phyloP scores from a whole-genome alignment of 2,888 invertebrate species.

The Neocrepidodera transversa region DNA sequence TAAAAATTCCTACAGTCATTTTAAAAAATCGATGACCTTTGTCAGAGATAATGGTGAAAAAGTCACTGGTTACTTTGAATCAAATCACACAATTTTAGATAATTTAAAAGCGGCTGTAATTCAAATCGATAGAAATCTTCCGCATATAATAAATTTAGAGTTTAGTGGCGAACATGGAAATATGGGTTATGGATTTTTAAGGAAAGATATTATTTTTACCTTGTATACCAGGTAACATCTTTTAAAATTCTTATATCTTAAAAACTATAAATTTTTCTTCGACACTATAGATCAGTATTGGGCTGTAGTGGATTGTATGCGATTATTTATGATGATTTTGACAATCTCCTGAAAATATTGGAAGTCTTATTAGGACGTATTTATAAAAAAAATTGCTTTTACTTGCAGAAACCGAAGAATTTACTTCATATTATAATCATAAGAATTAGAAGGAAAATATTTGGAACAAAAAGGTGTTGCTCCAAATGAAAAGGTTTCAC shows the following conservation, averaged over 20 bases:
- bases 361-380: too few relatives aligned
- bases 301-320: too few relatives aligned
- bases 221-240: not conserved
- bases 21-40: not conserved
- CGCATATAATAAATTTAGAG: not conserved
- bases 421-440: too few relatives aligned
- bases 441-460: too few relatives aligned
- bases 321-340: too few relatives aligned
- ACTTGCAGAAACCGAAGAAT: too few relatives aligned
- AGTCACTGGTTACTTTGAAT: not conserved
- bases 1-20: not conserved
- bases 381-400: too few relatives aligned
- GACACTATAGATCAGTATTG: not conserved
- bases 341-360: too few relatives aligned
- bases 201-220: not conserved
- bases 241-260: not conserved
- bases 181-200: not conserved
- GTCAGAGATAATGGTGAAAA: not conserved
- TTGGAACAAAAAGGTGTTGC: too few relatives aligned
- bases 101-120: not conserved
- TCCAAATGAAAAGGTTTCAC: too few relatives aligned
- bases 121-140: not conserved
- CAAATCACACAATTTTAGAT: not conserved
- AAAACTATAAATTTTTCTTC: not conserved
- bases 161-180: not conserved